phyloP scores from a whole-genome alignment of 2,888 invertebrate genomes.

The Eilema griseolum region DNA sequence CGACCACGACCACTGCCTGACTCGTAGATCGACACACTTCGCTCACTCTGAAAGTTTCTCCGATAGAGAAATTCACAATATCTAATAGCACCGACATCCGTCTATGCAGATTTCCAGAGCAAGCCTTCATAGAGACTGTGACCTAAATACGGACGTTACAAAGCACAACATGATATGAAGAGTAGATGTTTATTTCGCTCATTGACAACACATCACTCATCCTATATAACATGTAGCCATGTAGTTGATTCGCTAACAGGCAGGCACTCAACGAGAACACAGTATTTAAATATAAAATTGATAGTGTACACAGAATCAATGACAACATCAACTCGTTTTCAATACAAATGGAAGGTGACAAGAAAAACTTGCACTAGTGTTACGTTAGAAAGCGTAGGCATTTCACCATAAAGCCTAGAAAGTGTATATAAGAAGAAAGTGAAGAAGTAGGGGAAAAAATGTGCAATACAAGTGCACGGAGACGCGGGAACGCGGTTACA shows the following conservation, averaged over 20 bases:
- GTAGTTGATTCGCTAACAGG: slow-evolving; percentile 27
- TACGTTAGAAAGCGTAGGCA: slow-evolving; percentile 84
- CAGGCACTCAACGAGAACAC: slow-evolving; percentile 33
- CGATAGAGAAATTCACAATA: slow-evolving; percentile 84
- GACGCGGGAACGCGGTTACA: slow-evolving; percentile 66
- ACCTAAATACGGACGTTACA: slow-evolving; percentile 78
- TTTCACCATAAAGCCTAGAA: slow-evolving; percentile 86
- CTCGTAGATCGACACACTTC: slow-evolving; percentile 78
- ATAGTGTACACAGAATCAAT: slow-evolving; percentile 53
- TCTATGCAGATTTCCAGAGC: slow-evolving; percentile 86
- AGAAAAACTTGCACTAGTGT: slow-evolving; percentile 85
- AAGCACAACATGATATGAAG: slow-evolving; percentile 62
- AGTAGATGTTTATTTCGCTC: slow-evolving; percentile 66
- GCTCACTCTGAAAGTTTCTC: slow-evolving; percentile 84
- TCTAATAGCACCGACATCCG: slow-evolving; percentile 84
- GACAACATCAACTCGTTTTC: slow-evolving; percentile 80
- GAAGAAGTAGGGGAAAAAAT: slow-evolving; percentile 82
- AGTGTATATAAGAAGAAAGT: slow-evolving; percentile 86
- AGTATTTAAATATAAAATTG: slow-evolving; percentile 44
- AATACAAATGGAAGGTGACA: slow-evolving; percentile 73
- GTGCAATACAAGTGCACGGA: slow-evolving; percentile 73
- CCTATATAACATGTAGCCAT: slow-evolving; percentile 21
- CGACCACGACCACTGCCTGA: slow-evolving; percentile 68
- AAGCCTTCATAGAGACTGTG: slow-evolving; percentile 75
- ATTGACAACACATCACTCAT: slow-evolving; percentile 51